A percentile compares a stretch with the other conserved stretches of the same genome.
Evolutionary conservation across 2,797 vertebrate species (phyloP).

Genomic region (Stomatorhinus walkeri): DNA sequence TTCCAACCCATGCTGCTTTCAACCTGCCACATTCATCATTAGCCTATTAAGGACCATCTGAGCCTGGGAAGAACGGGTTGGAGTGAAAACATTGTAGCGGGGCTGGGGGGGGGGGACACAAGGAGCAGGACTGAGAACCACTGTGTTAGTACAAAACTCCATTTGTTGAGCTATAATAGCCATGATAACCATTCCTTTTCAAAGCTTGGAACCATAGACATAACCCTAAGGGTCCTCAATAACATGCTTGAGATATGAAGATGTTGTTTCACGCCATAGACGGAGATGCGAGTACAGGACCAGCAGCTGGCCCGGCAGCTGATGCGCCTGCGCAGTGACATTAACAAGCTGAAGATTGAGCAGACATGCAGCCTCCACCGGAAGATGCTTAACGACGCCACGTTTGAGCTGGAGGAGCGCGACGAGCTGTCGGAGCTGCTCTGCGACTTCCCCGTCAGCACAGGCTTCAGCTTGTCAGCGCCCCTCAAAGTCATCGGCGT

Average conservation of each 20-base stretch:
- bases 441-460: conserved; percentile 80
- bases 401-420: conserved; percentile 83
- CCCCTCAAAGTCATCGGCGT: conserved; percentile 90
- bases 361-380: conserved; percentile 88
- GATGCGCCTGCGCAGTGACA: conserved; percentile 83
- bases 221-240: neutral
- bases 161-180: neutral
- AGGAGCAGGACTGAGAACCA: neutral
- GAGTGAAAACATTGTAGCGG: neutral
- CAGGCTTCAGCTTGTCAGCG: conserved; percentile 82
- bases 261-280: conserved; percentile 50
- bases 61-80: neutral
- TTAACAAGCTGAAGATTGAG: conserved; percentile 94
- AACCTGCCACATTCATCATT: neutral
- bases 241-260: neutral
- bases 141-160: neutral
- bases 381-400: conserved; percentile 90
- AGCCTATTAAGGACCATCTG: neutral
- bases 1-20: neutral
- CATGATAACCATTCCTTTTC: neutral
- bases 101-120: no score
- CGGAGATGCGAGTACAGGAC: conserved; percentile 90
- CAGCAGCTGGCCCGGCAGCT: conserved; percentile 91
- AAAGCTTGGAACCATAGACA: neutral
- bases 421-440: conserved; percentile 90